These are phyloP conservation scores for Ethmia dodecea DNA, from an alignment of 2,888 invertebrate genomes.

Conservation along the genomic window DNA sequence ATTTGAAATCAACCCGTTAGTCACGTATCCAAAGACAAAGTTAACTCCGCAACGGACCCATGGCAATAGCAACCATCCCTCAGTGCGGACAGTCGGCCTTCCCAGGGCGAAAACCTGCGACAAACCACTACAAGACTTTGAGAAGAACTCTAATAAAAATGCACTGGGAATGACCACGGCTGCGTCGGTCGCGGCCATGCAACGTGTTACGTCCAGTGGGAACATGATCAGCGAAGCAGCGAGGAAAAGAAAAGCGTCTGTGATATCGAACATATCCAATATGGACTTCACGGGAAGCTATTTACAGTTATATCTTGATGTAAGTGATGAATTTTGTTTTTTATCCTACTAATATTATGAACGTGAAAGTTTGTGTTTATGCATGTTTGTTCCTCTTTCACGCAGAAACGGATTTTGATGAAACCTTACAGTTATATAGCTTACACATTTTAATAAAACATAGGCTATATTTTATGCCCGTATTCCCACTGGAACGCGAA, in stretches of 20 bases:
- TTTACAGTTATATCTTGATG: constrained; percentile 82
- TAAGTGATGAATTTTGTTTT: constrained; percentile 39
- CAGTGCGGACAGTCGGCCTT: constrained; percentile 59
- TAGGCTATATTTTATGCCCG: too few relatives aligned
- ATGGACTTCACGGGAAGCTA: constrained; percentile 87
- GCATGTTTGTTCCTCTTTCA: too few relatives aligned
- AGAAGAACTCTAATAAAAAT: constrained; percentile 33
- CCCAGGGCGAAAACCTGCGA: constrained; percentile 70
- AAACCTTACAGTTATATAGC: too few relatives aligned
- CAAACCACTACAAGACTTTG: constrained; percentile 64
- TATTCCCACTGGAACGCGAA: too few relatives aligned
- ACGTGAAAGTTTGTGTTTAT: too few relatives aligned
- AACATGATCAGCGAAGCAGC: constrained; percentile 74
- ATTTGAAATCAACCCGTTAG: constrained; percentile 66
- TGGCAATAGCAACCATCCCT: constrained; percentile 64
- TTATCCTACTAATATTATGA: too few relatives aligned
- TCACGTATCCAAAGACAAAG: constrained; percentile 52
- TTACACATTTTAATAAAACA: too few relatives aligned
- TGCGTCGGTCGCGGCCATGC: constrained; percentile 68
- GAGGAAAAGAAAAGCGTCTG: constrained; percentile 79
- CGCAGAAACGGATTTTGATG: too few relatives aligned
- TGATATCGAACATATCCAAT: constrained; percentile 84
- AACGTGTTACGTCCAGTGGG: constrained; percentile 62
- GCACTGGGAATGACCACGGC: constrained; percentile 54
- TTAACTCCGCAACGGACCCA: constrained; percentile 56